Base-by-base conservation (phyloP, 2,113 vertebrate species). In the Vireo altiloquus region DNA sequence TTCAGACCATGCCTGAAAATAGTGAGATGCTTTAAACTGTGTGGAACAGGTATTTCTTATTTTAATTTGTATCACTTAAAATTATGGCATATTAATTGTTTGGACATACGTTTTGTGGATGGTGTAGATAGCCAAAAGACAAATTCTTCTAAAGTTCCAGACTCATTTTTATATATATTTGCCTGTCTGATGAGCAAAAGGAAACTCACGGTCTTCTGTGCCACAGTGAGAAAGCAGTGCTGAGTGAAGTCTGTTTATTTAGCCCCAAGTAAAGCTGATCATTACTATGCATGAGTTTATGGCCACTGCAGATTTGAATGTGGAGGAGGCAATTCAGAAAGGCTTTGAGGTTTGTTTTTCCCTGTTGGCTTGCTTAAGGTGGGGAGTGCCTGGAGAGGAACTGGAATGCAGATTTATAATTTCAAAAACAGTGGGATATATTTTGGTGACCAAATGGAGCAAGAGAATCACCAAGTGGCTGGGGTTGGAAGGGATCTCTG, bases 231-330 rank as follows among this genome's bases (percentile, higher is more conserved):
- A 54, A 79, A 57, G 61, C 10, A 1, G 9, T 22, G 21, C 82
- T 95, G 85, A 80, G 63, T 75, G 69, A 78, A 87, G 65, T 66
- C 60, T 78, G 69, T 89, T 94, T 89, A 42, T 92, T 97, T 91
- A 95, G 87, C 84, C 70, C 25, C 49, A n/a, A 65, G 92, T 69
- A 30, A 86, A 75, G 61, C 56, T 60, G 37, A 21, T 94, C 44
- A 87, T 91, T 78, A 46, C 64, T 94, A 8, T 52, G 69, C 18
- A 37, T 79, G 50, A 24, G 8, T 92, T 96, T 89, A 83, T 85
- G 93, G 83, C 66, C 79, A 53, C 81, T 85, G 61, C 49, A 39
- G 65, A 46, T 71, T 56, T 72, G 44, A 65, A 23, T 79, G 81
- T 74, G 81, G 65, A 77, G 94, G 64, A 89, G 64, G 80, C 68